These are phyloP conservation scores for Mungos mungo DNA, from an alignment of 2,113 vertebrate species.

Conservation along the genomic window DNA sequence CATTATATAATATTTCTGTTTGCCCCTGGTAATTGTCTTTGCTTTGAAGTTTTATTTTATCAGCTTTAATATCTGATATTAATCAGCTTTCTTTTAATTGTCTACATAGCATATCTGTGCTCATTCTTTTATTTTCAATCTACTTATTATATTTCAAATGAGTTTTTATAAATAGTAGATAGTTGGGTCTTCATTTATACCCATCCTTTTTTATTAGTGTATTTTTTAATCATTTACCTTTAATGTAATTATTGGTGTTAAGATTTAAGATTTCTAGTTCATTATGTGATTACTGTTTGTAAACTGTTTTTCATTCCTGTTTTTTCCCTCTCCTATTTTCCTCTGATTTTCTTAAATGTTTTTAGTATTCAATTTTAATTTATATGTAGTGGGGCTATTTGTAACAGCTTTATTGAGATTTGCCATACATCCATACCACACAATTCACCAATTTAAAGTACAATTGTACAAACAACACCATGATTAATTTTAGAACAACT, in stretches of 20 bases:
- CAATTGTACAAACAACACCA: neutral
- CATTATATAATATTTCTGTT: neutral
- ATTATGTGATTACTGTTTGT: neutral
- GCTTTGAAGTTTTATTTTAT: neutral
- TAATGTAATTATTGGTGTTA: slow-evolving; percentile 17
- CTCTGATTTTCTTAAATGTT: neutral
- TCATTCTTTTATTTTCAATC: slow-evolving; percentile 5
- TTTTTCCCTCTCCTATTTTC: neutral
- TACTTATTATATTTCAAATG: neutral
- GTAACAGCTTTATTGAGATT: neutral
- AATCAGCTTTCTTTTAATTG: neutral
- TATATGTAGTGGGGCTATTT: neutral
- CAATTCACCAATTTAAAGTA: slow-evolving; percentile 22
- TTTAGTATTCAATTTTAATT: slow-evolving; percentile 25
- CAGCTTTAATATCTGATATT: neutral
- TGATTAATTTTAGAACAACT: neutral
- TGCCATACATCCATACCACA: neutral
- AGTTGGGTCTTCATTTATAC: neutral
- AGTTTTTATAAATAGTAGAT: neutral
- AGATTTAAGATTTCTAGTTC: slow-evolving; percentile 1
- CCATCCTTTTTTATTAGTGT: neutral
- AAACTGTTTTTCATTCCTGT: neutral
- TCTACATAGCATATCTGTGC: neutral
- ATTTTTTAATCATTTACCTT: neutral
- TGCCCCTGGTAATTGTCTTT: neutral